Evolutionary conservation across 2,888 invertebrate genomes (phyloP), one percentile per base, ranked within the genome.

Genomic region (Agriotes lineatus): DNA sequence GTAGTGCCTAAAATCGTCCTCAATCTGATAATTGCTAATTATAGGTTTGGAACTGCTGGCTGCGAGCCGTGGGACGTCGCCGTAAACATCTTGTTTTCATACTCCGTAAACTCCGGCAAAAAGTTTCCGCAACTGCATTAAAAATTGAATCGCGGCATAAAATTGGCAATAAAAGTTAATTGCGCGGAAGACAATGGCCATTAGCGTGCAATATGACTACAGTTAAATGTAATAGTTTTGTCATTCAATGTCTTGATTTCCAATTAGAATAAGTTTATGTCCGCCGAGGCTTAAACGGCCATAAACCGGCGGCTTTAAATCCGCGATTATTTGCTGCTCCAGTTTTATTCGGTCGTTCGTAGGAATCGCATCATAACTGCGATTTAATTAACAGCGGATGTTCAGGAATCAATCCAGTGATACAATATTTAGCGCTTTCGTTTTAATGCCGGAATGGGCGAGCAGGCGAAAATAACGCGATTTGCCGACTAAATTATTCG

Each of bases 261-360:
- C 57, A 58, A 58, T 58, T 58, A 58, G 42, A 58, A 37, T 25
- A 42, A 58, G 37, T 58, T 58, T 58, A 58, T 58, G 57, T 58
- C 16, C 22, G 25, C 25, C 18, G 19, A 37, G 57, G 42, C 42
- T 58, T 58, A 39, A 58, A 58, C 19, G 57, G 57, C 25, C 20
- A 42, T 58, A 58, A 58, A 58, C 57, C 42, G 42, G 16, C 22
- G 25, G 57, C 33, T 52, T 52, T 52, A 52, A 52, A 25, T 33
- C 7, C 52, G 33, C 52, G 52, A 52, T 52, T 52, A 52, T 52
- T 52, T 33, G 12, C 12, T 52, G 52, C 33, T 18, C 52, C 52
- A 52, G 16, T 33, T 52, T 52, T 33, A 52, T 52, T 16, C 14
- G 12, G 18, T 35, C 35, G 16, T 30, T 52, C n/a, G 33, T 35